Conservation (phyloP, 2,113 vertebrate genomes). For the Eubucco bourcierii region DNA sequence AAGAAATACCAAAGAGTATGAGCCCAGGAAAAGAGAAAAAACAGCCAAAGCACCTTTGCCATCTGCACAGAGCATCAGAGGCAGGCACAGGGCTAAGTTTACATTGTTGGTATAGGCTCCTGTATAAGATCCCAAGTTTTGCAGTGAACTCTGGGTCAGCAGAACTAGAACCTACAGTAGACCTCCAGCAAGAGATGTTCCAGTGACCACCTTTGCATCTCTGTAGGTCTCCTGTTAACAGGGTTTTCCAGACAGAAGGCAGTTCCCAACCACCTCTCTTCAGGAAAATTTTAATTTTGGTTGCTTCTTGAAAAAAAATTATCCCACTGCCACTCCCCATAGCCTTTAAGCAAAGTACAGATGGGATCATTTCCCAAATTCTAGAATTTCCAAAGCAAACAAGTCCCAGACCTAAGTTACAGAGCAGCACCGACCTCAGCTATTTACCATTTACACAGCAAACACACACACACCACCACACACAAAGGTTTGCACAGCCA, state of each 20-base stretch:
- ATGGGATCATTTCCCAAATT: background rate
- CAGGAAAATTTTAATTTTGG: background rate
- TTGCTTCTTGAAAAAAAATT: background rate
- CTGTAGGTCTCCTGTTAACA: background rate
- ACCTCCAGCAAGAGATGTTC: background rate
- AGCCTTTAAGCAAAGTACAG: background rate
- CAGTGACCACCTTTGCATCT: background rate
- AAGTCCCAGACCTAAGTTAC: background rate
- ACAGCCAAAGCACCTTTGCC: background rate
- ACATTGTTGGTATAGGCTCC: background rate
- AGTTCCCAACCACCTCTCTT: background rate
- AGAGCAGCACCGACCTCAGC: background rate
- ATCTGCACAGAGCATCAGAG: background rate
- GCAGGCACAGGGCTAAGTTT: background rate
- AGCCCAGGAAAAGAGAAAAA: background rate
- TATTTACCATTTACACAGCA: background rate
- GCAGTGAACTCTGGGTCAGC: background rate
- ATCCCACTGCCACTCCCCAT: background rate
- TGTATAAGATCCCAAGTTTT: background rate
- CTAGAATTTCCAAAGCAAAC: background rate
- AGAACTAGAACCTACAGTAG: background rate
- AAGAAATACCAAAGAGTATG: background rate
- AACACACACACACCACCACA: fast-evolving
- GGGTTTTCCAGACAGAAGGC: background rate
- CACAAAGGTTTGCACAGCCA: background rate